Percentiles rank a stretch among this genome's conserved stretches.
phyloP scores from a whole-genome alignment of 2,113 vertebrate species.

The Cygnus buccinator region DNA sequence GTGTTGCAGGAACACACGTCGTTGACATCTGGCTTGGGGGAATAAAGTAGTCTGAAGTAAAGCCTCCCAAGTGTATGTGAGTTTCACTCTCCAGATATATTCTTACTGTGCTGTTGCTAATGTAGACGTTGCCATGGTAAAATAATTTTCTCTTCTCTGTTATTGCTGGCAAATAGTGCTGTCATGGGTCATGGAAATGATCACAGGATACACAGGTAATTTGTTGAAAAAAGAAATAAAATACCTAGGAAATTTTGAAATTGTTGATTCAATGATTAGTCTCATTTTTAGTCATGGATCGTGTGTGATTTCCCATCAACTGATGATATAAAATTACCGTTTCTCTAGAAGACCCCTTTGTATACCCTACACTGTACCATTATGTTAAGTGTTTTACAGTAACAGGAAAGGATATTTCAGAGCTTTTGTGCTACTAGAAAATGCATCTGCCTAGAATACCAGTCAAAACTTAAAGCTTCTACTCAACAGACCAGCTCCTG shows the following conservation, averaged over 20 bases:
- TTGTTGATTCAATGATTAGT: not conserved
- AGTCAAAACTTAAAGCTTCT: not conserved
- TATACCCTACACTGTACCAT: not conserved
- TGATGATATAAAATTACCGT: not conserved
- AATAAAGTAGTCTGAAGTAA: not conserved
- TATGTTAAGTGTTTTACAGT: not conserved
- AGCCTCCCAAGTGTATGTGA: not conserved
- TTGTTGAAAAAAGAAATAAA: not conserved
- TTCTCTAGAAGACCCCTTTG: not conserved
- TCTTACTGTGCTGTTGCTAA: not conserved
- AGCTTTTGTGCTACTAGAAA: not conserved
- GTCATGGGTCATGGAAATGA: not conserved
- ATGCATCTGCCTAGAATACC: not conserved
- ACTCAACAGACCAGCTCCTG: not conserved
- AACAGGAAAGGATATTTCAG: not conserved
- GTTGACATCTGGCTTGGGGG: not conserved
- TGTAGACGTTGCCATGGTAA: not conserved
- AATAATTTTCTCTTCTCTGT: not conserved
- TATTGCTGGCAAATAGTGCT: not conserved
- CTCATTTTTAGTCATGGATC: not conserved
- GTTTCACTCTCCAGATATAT: not conserved
- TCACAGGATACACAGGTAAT: not conserved
- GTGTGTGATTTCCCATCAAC: not conserved
- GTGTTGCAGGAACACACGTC: not conserved
- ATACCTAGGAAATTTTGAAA: not conserved